Conservation (phyloP, 2,888 invertebrate species). For the Diarsia rubi region DNA sequence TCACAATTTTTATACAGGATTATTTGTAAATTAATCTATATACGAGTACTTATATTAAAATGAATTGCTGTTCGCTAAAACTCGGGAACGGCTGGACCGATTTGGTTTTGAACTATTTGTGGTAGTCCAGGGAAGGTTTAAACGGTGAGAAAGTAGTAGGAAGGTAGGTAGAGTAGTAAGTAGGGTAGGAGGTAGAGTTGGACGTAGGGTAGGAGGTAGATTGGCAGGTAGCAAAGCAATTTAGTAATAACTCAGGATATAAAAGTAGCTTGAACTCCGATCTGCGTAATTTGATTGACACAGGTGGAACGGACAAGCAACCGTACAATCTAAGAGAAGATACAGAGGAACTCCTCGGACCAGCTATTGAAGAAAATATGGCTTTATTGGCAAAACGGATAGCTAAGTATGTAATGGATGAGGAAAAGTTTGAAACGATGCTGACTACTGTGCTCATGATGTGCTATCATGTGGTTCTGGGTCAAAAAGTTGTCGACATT, state of each 20-base stretch:
- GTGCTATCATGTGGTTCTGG: not conserved
- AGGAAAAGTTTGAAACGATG: not conserved
- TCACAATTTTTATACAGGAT: too few species aligned
- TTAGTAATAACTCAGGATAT: not conserved
- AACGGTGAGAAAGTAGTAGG: too few species aligned
- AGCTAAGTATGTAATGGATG: not conserved
- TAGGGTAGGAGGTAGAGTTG: too few species aligned
- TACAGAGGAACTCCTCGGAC: not conserved
- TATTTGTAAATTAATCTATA: too few species aligned
- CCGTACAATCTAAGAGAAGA: not conserved
- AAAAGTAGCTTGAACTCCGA: not conserved
- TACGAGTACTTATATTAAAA: too few species aligned
- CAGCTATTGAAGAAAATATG: not conserved
- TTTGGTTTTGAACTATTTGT: too few species aligned
- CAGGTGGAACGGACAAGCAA: not conserved
- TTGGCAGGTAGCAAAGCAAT: too few species aligned
- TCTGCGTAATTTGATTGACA: not conserved
- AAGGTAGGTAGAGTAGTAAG: too few species aligned
- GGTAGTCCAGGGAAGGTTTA: too few species aligned
- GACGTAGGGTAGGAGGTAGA: too few species aligned
- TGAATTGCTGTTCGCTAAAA: too few species aligned
- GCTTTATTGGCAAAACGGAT: not conserved
- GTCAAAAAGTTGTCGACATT: conserved; percentile 2
- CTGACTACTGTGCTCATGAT: not conserved
- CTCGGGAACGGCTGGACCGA: too few species aligned